phyloP scores from a whole-genome alignment of 1,140 invertebrate genomes.

The Mactra quadrangularis region DNA sequence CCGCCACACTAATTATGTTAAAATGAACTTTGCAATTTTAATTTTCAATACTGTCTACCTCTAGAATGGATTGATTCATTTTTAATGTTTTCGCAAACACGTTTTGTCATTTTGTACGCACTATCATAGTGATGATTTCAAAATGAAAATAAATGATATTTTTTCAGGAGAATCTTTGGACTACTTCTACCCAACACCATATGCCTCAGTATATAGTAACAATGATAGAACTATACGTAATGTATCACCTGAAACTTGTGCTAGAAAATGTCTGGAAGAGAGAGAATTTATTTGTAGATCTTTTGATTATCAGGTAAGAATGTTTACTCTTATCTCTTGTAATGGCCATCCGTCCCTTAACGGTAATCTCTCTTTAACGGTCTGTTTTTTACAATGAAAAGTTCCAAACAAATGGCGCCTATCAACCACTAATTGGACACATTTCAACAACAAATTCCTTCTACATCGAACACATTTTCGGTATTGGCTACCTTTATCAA shows the following conservation, averaged over 20 bases:
- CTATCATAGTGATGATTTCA: too few relatives aligned
- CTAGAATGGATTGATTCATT: too few relatives aligned
- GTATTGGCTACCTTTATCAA: too few relatives aligned
- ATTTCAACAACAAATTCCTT: too few relatives aligned
- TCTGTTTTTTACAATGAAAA: not conserved
- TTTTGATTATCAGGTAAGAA: constrained; percentile 80
- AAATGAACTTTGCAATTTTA: too few relatives aligned
- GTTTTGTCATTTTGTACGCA: too few relatives aligned
- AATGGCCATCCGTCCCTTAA: not conserved
- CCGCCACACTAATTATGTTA: too few relatives aligned
- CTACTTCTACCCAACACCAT: constrained; percentile 79
- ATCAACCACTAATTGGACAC: too few relatives aligned
- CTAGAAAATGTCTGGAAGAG: constrained; percentile 79
- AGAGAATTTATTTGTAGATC: constrained; percentile 79
- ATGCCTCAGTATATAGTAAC: constrained; percentile 76
- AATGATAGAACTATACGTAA: constrained; percentile 75
- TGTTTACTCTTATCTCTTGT: not conserved
- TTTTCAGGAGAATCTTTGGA: constrained; percentile 75
- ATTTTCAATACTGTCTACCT: too few relatives aligned
- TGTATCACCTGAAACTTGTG: constrained; percentile 79
- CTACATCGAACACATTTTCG: too few relatives aligned
- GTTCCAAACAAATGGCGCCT: not conserved
- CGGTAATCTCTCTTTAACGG: not conserved
- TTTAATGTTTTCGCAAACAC: too few relatives aligned
- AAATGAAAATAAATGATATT: too few relatives aligned